Conservation (phyloP, 2,888 invertebrate genomes). For the Acrocyrtus sp. region DNA sequence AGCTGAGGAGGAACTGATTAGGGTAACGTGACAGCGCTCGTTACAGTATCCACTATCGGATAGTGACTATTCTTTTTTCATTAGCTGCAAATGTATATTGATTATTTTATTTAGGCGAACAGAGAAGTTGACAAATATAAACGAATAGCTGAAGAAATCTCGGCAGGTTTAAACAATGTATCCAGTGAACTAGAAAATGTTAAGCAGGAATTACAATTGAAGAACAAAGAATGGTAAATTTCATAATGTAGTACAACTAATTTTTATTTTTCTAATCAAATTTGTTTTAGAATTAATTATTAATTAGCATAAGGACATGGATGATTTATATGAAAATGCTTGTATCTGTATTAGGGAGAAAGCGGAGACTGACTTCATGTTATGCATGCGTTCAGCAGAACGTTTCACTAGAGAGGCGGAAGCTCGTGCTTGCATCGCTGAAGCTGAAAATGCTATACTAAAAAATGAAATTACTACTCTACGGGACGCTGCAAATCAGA, state of each 20-base stretch:
- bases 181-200: conserved; percentile 1
- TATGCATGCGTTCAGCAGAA: conserved; percentile 26
- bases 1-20: too few relatives aligned
- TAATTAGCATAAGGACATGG: too few relatives aligned
- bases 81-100: too few relatives aligned
- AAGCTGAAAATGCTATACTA: too few relatives aligned
- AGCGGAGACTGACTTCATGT: conserved; percentile 7
- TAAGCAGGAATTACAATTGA: not conserved
- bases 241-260: not conserved
- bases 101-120: not conserved
- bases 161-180: too few relatives aligned
- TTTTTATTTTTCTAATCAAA: not conserved
- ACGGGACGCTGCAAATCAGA: too few relatives aligned
- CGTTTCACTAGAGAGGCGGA: conserved; percentile 26
- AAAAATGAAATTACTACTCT: too few relatives aligned
- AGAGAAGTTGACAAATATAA: conserved; percentile 1
- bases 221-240: conserved; percentile 11
- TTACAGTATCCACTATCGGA: too few relatives aligned
- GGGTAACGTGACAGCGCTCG: too few relatives aligned
- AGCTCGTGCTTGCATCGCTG: too few relatives aligned
- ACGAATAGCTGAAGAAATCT: not conserved
- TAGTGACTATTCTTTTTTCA: too few relatives aligned
- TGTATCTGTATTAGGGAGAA: conserved; percentile 2
- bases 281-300: not conserved
- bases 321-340: too few relatives aligned